These are phyloP conservation scores for Trachelus troglodyta DNA, from an alignment of 2,888 invertebrate species.

Conservation along the genomic window DNA sequence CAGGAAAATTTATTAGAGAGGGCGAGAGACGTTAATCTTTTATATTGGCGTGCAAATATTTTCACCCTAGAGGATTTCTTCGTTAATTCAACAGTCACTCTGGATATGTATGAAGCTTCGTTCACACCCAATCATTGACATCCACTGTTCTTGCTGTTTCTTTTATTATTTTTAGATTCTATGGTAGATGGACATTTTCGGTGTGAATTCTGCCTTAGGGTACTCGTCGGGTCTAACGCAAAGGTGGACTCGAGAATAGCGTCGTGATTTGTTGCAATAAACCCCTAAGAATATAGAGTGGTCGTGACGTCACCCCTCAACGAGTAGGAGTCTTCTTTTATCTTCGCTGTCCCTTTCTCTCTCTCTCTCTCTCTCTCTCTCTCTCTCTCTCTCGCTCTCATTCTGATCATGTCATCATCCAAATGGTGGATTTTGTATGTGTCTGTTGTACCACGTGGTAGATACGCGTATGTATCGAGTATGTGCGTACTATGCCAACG, in stretches of 20 bases:
- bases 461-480: neutral
- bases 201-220: neutral
- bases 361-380: too few species aligned
- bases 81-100: neutral
- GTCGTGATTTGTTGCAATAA: slow-evolving; percentile 33
- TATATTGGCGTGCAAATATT: neutral
- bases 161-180: neutral
- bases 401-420: neutral
- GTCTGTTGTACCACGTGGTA: neutral
- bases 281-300: slow-evolving; percentile 21
- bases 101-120: neutral
- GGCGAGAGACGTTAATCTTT: neutral
- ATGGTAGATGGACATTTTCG: neutral
- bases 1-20: neutral
- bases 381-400: neutral
- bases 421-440: neutral
- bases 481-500: neutral
- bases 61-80: neutral
- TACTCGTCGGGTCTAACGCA: slow-evolving; percentile 4
- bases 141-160: neutral
- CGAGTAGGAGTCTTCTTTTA: slow-evolving; percentile 31
- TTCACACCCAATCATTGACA: neutral
- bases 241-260: slow-evolving; percentile 35
- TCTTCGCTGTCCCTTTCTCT: neutral
- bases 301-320: slow-evolving; percentile 40